Percentiles rank a stretch among this genome's conserved stretches.
These are phyloP conservation scores for Drosophila ohnishii DNA, from an alignment of 1,140 invertebrate species.

Conservation along the genomic window DNA sequence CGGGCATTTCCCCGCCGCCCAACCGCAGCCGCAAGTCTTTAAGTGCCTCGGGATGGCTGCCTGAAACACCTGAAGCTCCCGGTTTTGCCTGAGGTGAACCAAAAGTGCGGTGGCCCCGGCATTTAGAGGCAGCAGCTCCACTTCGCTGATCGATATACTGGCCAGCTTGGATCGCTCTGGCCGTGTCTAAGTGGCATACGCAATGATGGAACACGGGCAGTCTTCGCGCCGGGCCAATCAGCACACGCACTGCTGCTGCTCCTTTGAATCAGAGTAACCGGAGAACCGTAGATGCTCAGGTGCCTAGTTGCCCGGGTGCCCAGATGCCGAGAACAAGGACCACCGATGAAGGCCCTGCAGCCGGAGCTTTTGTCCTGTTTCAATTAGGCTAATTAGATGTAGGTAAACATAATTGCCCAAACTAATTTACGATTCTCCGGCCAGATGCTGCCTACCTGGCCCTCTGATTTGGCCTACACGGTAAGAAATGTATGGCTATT, in stretches of 20 bases:
- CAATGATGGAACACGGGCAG: conserved; percentile 26
- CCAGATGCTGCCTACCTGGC: conserved; percentile 16
- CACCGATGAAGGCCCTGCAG: conserved; percentile 27
- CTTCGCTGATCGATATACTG: conserved; percentile 41
- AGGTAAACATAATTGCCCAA: conserved; percentile 72
- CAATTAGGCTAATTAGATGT: conserved; percentile 77
- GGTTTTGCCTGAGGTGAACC: conserved; percentile 21
- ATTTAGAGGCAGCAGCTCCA: conserved; percentile 22
- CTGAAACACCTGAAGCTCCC: conserved; percentile 30
- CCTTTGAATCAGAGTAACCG: background rate
- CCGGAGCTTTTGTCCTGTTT: conserved; percentile 63
- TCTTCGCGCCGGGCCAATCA: conserved; percentile 14
- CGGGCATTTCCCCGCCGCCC: background rate
- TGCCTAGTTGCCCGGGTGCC: background rate
- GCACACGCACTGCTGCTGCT: conserved; percentile 24
- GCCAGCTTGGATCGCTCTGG: conserved; percentile 15
- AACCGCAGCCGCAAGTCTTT: conserved; percentile 47
- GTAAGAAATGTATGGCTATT: background rate
- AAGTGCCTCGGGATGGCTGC: conserved; percentile 30
- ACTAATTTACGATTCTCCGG: conserved; percentile 61
- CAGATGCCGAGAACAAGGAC: background rate
- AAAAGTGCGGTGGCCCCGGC: conserved; percentile 27
- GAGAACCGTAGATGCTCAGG: background rate
- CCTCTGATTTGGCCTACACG: conserved; percentile 28
- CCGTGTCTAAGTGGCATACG: conserved; percentile 36